Percentiles rank a stretch among this genome's conserved stretches.
Evolutionary conservation across 2,797 vertebrate species (phyloP).

Genomic region (Aphelocoma californica): DNA sequence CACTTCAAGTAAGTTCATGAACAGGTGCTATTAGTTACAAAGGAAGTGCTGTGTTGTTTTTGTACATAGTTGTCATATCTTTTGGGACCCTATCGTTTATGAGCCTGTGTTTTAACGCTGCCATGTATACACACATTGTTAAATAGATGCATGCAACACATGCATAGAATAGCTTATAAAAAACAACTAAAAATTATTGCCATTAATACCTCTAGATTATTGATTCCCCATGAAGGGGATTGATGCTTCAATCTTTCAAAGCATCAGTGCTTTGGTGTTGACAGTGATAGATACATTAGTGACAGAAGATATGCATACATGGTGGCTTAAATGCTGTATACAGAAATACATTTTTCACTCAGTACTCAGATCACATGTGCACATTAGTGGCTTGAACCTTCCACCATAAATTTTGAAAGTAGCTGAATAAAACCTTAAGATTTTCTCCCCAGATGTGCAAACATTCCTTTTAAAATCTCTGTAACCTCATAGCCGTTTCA

Average conservation of each 20-base stretch:
- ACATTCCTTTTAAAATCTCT: background rate
- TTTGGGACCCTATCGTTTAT: background rate
- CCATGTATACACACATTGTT: slow-evolving; percentile 47
- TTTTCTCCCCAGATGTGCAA: slow-evolving; percentile 8
- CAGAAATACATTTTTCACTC: slow-evolving; percentile 47
- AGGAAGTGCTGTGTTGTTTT: slow-evolving; percentile 14
- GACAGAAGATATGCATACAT: slow-evolving; percentile 51
- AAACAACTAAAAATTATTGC: slow-evolving; percentile 65
- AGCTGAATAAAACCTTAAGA: slow-evolving; percentile 53
- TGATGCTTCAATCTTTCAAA: slow-evolving; percentile 49
- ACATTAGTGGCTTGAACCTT: slow-evolving; percentile 24
- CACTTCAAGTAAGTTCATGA: slow-evolving; percentile 69
- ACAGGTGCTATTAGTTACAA: slow-evolving; percentile 67
- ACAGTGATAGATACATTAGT: slow-evolving; percentile 51
- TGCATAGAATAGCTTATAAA: slow-evolving; percentile 58
- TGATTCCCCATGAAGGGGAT: slow-evolving; percentile 41
- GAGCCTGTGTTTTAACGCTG: slow-evolving; percentile 10
- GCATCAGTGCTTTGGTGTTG: slow-evolving; percentile 58
- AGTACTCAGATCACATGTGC: slow-evolving; percentile 31
- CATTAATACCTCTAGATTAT: slow-evolving; percentile 55
- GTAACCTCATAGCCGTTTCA: slow-evolving; percentile 51
- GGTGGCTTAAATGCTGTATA: slow-evolving; percentile 55
- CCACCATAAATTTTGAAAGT: background rate
- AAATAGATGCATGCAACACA: slow-evolving; percentile 68
- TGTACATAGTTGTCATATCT: background rate